These are phyloP conservation scores for Cossypha heuglini DNA, from an alignment of 2,797 vertebrate species.

Conservation along the genomic window DNA sequence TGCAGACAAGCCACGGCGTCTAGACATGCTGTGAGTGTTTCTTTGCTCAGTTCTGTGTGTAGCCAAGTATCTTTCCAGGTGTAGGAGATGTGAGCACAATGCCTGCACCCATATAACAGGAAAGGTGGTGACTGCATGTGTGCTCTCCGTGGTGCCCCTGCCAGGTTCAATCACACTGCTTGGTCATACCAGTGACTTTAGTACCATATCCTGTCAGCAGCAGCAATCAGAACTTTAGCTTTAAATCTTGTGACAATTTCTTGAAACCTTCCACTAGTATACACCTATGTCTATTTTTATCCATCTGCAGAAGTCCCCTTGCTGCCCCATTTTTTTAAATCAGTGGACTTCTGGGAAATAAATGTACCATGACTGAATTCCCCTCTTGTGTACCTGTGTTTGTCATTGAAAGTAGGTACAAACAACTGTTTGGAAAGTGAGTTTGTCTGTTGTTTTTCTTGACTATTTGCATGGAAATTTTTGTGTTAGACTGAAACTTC, in stretches of 20 bases:
- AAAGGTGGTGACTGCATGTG: not conserved
- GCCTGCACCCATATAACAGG: rapidly evolving
- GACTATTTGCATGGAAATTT: not conserved
- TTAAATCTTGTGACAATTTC: not conserved
- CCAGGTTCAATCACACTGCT: not conserved
- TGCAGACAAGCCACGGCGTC: not conserved
- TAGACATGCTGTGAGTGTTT: not conserved
- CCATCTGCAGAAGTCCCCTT: not conserved
- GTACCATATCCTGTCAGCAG: not conserved
- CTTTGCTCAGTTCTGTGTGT: not conserved
- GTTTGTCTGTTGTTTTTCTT: not conserved
- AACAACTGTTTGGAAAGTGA: not conserved
- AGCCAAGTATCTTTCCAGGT: not conserved
- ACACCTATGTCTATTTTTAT: not conserved
- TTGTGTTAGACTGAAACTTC: not conserved
- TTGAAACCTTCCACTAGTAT: not conserved
- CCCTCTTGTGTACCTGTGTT: not conserved
- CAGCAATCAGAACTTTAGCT: not conserved
- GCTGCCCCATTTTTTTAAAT: not conserved
- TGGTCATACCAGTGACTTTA: not conserved
- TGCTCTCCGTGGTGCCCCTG: rapidly evolving
- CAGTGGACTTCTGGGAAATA: not conserved
- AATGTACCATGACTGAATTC: not conserved
- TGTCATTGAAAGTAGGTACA: not conserved
- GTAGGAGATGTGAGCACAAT: not conserved